Conservation (phyloP, 2,888 invertebrate genomes). For the Sicus ferrugineus region DNA sequence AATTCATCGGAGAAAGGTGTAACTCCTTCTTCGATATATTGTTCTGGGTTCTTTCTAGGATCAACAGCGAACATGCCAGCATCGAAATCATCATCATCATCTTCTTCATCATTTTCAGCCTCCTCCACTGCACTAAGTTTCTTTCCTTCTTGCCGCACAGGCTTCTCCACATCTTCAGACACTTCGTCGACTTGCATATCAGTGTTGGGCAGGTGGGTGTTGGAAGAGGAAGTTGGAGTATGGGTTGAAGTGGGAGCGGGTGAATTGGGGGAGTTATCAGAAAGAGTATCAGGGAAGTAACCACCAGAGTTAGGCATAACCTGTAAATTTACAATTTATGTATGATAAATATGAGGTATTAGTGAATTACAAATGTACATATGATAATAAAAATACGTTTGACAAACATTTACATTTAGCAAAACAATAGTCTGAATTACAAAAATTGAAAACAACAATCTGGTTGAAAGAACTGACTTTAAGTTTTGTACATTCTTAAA, state of each 20-base stretch:
- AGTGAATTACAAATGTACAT: no score
- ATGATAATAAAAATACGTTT: no score
- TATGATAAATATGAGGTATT: no score
- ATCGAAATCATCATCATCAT: constrained; percentile 51
- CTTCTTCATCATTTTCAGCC: constrained; percentile 42
- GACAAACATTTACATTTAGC: no score
- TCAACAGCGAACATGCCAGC: constrained; percentile 54
- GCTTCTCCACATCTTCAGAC: neutral
- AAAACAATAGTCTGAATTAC: constrained; percentile 12
- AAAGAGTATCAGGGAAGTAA: constrained; percentile 60
- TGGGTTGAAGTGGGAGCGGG: constrained; percentile 38
- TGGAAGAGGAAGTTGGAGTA: constrained; percentile 42
- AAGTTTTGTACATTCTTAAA: neutral
- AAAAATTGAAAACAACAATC: neutral
- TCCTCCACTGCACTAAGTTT: constrained; percentile 35
- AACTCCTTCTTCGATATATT: constrained; percentile 33
- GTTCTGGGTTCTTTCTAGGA: no score
- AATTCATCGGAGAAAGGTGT: constrained; percentile 37
- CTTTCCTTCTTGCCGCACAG: constrained; percentile 10
- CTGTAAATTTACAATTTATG: constrained; percentile 52
- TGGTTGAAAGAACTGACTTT: neutral
- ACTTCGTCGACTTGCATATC: constrained; percentile 47
- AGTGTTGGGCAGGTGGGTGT: constrained; percentile 41
- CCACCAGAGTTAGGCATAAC: constrained; percentile 65
- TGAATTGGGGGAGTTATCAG: constrained; percentile 45